These are phyloP conservation scores for Muschampia plurimacula DNA, from an alignment of 2,888 invertebrate species.

Conservation along the genomic window DNA sequence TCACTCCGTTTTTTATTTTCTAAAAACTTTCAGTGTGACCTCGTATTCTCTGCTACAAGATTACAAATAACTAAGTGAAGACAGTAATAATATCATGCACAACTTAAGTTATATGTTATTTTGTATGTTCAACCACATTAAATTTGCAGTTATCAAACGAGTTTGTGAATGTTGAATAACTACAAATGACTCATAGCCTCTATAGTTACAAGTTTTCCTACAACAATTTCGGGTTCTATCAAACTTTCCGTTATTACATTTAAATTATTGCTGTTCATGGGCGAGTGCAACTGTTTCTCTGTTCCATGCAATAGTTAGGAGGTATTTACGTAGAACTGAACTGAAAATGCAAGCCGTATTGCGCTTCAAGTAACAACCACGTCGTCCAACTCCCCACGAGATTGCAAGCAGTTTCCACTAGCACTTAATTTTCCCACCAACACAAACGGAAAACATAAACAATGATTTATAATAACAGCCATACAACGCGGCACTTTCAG, in stretches of 20 bases:
- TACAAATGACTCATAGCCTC: slow-evolving; percentile 40
- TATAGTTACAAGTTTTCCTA: slow-evolving; percentile 26
- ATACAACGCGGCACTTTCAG: slow-evolving; percentile 84
- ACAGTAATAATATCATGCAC: too few relatives aligned
- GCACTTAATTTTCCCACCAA: slow-evolving; percentile 80
- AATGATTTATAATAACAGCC: slow-evolving; percentile 86
- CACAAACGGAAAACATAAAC: slow-evolving; percentile 86
- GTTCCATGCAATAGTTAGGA: slow-evolving; percentile 25
- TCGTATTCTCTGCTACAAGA: too few relatives aligned
- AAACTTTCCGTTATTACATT: slow-evolving; percentile 41
- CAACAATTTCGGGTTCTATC: slow-evolving; percentile 35
- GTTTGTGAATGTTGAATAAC: slow-evolving; percentile 12
- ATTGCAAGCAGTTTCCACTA: slow-evolving; percentile 77
- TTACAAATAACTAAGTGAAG: too few relatives aligned
- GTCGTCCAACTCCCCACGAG: slow-evolving; percentile 65
- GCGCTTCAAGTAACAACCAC: slow-evolving; percentile 59
- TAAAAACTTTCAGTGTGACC: too few relatives aligned
- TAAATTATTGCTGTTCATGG: slow-evolving; percentile 38
- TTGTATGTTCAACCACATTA: not conserved
- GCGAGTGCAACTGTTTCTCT: slow-evolving; percentile 32
- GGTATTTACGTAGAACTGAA: slow-evolving; percentile 43
- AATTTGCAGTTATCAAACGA: slow-evolving; percentile 4
- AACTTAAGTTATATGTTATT: not conserved
- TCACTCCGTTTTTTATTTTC: too few relatives aligned
- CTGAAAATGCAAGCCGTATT: slow-evolving; percentile 50